Percentiles rank a stretch among this genome's conserved stretches.
Conservation (phyloP, 2,113 vertebrate genomes). For the Ictidomys tridecemlineatus region DNA sequence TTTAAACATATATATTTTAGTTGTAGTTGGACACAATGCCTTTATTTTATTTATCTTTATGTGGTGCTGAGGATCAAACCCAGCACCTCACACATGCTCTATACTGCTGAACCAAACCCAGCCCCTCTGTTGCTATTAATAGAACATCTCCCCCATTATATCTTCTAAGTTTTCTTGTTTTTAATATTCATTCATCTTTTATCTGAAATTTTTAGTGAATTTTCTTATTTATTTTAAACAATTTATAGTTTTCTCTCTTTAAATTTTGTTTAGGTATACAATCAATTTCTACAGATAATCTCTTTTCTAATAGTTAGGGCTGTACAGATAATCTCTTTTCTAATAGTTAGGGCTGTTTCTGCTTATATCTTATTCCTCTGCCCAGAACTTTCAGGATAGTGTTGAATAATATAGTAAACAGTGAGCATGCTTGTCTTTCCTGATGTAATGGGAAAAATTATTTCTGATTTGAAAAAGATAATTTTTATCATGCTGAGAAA, state of each 20-base stretch:
- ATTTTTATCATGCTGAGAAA: conserved; percentile 24
- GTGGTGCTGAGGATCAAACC: too few species aligned
- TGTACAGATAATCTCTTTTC: not conserved
- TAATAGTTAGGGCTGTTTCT: not conserved
- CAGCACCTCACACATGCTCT: too few species aligned
- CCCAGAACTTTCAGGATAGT: not conserved
- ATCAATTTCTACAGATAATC: conserved; percentile 9
- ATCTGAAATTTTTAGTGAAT: not conserved
- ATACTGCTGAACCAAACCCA: too few species aligned
- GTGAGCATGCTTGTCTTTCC: not conserved
- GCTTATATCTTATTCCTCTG: not conserved
- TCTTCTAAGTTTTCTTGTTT: conserved; percentile 8
- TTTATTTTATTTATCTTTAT: too few species aligned
- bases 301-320: not conserved
- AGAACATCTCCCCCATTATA: not conserved
- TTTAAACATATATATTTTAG: too few species aligned
- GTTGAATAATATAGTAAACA: not conserved
- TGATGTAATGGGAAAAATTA: not conserved
- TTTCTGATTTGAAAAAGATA: conserved; percentile 1
- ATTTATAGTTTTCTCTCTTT: not conserved
- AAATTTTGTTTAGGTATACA: not conserved
- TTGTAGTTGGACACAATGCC: too few species aligned
- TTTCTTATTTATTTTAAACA: not conserved
- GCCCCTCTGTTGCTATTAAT: not conserved
- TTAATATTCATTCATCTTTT: not conserved